Base-by-base conservation (phyloP, 2,797 vertebrate genomes). In the Acrossocheilus fasciatus region DNA sequence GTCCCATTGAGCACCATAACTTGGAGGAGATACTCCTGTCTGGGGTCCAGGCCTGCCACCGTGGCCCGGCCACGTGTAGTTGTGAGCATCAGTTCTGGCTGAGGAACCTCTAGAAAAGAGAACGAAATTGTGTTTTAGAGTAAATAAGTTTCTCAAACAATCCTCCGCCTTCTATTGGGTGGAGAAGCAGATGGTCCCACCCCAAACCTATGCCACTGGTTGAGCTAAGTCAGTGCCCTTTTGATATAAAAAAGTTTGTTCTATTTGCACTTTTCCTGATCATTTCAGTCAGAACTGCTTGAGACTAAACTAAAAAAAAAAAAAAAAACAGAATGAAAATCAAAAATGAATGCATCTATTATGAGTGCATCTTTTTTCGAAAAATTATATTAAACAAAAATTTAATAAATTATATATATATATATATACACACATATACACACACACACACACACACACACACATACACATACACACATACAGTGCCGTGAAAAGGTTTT, bases 31-130 rank as follows among this genome's bases (percentile, higher is more conserved):
- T 98, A 98, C 85, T 97, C 97, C 92, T 98, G 97, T 78, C 93
- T 93, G 64, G 97, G 95, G 93, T 96, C 97, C 91, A 99, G 93
- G 6, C 98, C 98, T 0, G 96, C 98, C 75, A 98, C 98, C 0
- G 98, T 99, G 8, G 96, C 98, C 85, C 97, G 96, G 66, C 97
- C 97, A 36, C 96, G 95, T 39, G 96, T 98, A 90, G 98, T 98
- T 83, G 97, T 99, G 94, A 99, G 93, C 97, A 98, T 98, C 92
- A 99, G 95, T 92, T 98, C 98, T 23, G 98, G 97, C 89, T 99
- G 97, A 0, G 95, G 95, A 89, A 96, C 96, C 14, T 97, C 98
- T 98, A 92, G 4, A 90, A 87, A 64, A 76, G 12, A 74, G 15
- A 81, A 50, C 73, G 4, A 34, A 26, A 45, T 0, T 1, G 9